Conservation (phyloP, 2,797 vertebrate species). For the Periparus ater region DNA sequence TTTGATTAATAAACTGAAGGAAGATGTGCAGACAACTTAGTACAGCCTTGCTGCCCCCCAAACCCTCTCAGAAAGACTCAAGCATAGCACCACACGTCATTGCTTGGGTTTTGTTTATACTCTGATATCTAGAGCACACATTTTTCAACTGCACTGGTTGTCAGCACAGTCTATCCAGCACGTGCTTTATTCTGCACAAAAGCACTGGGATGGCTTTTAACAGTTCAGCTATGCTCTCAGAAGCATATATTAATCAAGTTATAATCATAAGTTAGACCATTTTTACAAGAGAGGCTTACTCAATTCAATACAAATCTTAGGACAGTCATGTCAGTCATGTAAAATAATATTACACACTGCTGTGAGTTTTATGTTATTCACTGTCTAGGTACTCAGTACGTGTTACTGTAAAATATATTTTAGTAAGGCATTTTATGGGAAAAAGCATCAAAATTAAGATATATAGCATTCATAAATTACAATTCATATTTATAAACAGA, state of each 20-base stretch:
- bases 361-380: not conserved
- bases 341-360: not conserved
- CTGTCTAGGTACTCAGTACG: not conserved
- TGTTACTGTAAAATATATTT: not conserved
- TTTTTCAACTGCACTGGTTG: not conserved
- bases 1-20: not conserved
- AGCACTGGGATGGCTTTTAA: not conserved
- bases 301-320: not conserved
- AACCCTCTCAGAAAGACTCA: not conserved
- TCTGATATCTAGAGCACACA: not conserved
- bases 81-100: not conserved
- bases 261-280: not conserved
- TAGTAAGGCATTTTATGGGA: not conserved
- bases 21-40: not conserved
- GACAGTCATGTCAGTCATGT: not conserved
- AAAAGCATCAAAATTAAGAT: not conserved
- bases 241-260: not conserved
- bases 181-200: not conserved
- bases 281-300: not conserved
- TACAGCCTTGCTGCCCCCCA: not conserved
- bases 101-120: not conserved
- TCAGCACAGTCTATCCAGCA: not conserved
- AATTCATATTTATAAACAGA: not conserved
- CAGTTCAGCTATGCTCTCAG: not conserved
- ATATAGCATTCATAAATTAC: not conserved